Evolutionary conservation across 2,113 vertebrate species (phyloP).

Genomic region (Macrotis lagotis): DNA sequence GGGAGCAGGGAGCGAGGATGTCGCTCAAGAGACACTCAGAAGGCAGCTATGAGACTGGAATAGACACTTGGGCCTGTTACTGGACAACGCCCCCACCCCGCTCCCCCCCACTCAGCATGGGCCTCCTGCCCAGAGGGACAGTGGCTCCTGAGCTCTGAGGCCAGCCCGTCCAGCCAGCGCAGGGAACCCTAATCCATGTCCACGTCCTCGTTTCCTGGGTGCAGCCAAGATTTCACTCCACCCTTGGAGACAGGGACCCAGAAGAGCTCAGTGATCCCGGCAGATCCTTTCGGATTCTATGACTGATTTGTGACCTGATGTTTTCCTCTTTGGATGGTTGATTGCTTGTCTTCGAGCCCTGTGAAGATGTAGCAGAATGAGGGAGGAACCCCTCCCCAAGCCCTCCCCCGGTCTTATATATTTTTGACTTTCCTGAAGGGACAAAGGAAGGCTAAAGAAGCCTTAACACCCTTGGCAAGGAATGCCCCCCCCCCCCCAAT

Average conservation of each 20-base stretch:
- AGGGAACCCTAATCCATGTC: not conserved
- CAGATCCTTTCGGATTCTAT: not conserved
- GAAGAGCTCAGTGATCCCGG: slow-evolving; percentile 10
- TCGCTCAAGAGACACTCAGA: slow-evolving; percentile 49
- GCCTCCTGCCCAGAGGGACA: not conserved
- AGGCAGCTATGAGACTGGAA: slow-evolving; percentile 77
- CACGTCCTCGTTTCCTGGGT: slow-evolving; percentile 49
- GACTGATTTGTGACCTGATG: slow-evolving; percentile 25
- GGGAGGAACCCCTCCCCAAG: not conserved
- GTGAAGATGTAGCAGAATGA: not conserved
- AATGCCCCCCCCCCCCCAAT: not conserved
- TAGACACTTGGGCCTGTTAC: slow-evolving; percentile 74
- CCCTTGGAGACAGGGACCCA: not conserved
- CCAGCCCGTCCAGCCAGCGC: slow-evolving; percentile 28
- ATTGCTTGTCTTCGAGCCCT: slow-evolving; percentile 24
- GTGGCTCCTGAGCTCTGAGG: slow-evolving; percentile 25
- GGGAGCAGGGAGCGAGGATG: slow-evolving; percentile 65
- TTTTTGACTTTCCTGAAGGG: not conserved
- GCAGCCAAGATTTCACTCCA: slow-evolving; percentile 21
- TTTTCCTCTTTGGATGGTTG: not conserved
- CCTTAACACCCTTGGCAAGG: not conserved
- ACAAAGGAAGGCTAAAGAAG: not conserved
- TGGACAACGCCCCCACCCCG: slow-evolving; percentile 58
- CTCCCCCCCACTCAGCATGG: slow-evolving; percentile 2
- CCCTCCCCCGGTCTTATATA: not conserved